Evolutionary conservation across 2,113 vertebrate genomes (phyloP).

Genomic region (Peromyscus polionotus): DNA sequence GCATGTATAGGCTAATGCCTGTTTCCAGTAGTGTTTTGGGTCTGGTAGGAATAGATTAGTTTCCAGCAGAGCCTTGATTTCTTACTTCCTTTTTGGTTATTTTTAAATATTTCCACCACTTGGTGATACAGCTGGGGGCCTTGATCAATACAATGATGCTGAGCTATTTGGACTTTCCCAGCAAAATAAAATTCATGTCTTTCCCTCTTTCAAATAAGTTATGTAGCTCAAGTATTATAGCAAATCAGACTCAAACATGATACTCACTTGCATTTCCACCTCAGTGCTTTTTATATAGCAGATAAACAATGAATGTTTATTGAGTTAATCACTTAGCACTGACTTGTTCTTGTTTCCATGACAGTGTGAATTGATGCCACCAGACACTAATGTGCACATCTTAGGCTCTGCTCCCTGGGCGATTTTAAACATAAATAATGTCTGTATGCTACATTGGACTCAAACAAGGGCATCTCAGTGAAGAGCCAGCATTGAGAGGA

Average conservation of each 20-base stretch:
- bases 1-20: background rate
- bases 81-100: background rate
- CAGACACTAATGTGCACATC: background rate
- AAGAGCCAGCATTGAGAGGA: background rate
- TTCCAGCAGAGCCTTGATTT: background rate
- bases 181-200: background rate
- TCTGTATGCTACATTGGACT: background rate
- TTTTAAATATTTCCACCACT: background rate
- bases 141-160: background rate
- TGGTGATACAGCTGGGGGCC: background rate
- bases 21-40: background rate
- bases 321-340: background rate
- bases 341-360: background rate
- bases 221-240: background rate
- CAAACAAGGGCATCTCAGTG: background rate
- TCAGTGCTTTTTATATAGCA: background rate
- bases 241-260: background rate
- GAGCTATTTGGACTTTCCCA: background rate
- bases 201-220: background rate
- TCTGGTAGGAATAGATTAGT: background rate
- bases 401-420: accelerated
- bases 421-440: background rate
- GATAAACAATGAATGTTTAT: background rate
- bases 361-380: background rate
- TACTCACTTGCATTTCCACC: background rate